A percentile compares a stretch with the other conserved stretches of the same genome.
These are phyloP conservation scores for Tonatia bakeri DNA, from an alignment of 2,113 vertebrate species.

Conservation along the genomic window DNA sequence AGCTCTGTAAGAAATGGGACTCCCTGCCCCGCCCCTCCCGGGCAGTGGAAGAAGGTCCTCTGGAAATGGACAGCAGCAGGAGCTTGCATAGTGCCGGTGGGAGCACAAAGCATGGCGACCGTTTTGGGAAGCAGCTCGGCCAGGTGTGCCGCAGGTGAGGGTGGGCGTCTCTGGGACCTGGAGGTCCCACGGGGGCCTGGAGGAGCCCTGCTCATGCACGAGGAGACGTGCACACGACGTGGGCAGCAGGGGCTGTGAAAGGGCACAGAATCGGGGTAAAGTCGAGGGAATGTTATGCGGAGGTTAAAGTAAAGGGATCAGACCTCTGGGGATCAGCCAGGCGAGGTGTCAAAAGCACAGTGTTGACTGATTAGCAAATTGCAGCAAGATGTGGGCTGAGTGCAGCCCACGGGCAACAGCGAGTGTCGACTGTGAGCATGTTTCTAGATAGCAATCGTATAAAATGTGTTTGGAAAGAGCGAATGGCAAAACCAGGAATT, in stretches of 20 bases:
- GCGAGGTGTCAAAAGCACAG: neutral
- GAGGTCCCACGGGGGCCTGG: rapidly evolving
- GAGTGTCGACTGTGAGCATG: rapidly evolving
- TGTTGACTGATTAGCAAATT: neutral
- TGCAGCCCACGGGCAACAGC: neutral
- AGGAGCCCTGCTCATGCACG: rapidly evolving
- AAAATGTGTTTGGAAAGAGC: neutral
- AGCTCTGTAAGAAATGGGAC: neutral
- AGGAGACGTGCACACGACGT: neutral
- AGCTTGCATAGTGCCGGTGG: rapidly evolving
- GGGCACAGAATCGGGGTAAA: neutral
- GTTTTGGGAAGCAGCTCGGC: neutral
- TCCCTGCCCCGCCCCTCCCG: no score
- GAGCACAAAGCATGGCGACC: neutral
- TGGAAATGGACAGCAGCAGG: neutral
- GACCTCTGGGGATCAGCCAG: neutral
- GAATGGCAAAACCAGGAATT: neutral
- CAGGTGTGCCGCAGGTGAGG: neutral
- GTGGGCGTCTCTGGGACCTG: rapidly evolving
- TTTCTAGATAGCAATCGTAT: rapidly evolving
- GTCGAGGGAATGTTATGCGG: neutral
- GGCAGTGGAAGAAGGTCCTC: neutral
- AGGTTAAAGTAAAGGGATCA: neutral
- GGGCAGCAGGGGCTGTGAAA: rapidly evolving
- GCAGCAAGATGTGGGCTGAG: rapidly evolving